Evolutionary conservation across 2,113 vertebrate genomes (phyloP).

Genomic region (Paralichthys olivaceus): DNA sequence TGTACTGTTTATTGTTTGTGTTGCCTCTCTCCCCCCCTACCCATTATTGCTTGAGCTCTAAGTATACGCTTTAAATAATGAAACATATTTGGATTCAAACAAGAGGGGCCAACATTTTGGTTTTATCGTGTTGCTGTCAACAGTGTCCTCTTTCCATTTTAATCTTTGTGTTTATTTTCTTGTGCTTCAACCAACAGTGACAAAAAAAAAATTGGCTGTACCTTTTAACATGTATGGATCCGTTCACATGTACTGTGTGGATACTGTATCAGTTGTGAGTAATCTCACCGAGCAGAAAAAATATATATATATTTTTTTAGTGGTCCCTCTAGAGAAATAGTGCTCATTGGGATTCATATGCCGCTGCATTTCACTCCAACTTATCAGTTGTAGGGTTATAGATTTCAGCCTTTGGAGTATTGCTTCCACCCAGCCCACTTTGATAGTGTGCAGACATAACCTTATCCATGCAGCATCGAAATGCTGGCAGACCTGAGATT

Average conservation of each 20-base stretch:
- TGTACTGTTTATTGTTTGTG: slow-evolving; percentile 72
- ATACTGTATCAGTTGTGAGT: slow-evolving; percentile 1
- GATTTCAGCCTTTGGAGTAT: slow-evolving; percentile 50
- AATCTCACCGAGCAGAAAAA: slow-evolving; percentile 18
- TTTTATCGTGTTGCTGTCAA: slow-evolving; percentile 48
- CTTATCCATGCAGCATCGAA: slow-evolving; percentile 49
- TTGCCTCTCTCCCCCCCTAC: slow-evolving; percentile 27
- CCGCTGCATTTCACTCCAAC: slow-evolving; percentile 23
- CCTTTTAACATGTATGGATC: slow-evolving; percentile 3
- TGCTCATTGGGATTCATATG: slow-evolving; percentile 42
- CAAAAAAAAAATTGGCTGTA: neutral
- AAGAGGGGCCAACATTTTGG: slow-evolving; percentile 35
- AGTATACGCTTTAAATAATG: slow-evolving; percentile 75
- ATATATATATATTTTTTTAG: slow-evolving; percentile 10
- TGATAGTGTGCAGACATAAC: slow-evolving; percentile 39
- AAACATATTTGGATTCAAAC: slow-evolving; percentile 58
- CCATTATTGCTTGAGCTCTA: slow-evolving; percentile 50
- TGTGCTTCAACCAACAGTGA: neutral
- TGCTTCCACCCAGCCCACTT: slow-evolving; percentile 27
- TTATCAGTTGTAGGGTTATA: slow-evolving; percentile 60
- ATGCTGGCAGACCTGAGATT: slow-evolving; percentile 56
- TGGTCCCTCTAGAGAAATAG: slow-evolving; percentile 15
- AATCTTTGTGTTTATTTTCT: slow-evolving; percentile 22
- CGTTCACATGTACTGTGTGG: neutral
- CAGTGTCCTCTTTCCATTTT: slow-evolving; percentile 38